Percentiles rank a stretch among this genome's conserved stretches.
These are phyloP conservation scores for Furcifer pardalis DNA, from an alignment of 2,797 vertebrate genomes.

Conservation along the genomic window DNA sequence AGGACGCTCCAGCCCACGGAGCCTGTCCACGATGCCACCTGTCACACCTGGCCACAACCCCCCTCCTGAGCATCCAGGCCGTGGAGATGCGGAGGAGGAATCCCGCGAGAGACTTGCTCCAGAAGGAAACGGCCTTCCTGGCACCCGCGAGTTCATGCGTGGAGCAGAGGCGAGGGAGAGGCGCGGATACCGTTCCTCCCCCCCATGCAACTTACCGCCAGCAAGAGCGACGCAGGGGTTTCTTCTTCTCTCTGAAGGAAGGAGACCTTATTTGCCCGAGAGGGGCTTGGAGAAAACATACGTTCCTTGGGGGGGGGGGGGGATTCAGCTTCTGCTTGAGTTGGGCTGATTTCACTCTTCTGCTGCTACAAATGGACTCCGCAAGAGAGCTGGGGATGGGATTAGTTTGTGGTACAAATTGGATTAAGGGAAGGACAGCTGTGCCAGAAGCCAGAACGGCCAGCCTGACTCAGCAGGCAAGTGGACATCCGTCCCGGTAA, in stretches of 20 bases:
- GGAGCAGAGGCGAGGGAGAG: too few relatives aligned
- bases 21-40: not conserved
- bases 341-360: not conserved
- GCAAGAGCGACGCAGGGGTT: too few relatives aligned
- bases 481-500: not conserved
- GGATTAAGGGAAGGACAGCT: slow-evolving; percentile 55
- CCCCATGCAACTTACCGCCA: not conserved
- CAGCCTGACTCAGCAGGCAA: rapidly evolving
- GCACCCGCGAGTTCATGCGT: too few relatives aligned
- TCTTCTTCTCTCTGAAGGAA: not conserved
- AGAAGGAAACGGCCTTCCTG: too few relatives aligned
- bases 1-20: not conserved
- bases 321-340: not conserved
- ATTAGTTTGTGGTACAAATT: slow-evolving; percentile 59
- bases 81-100: too few relatives aligned
- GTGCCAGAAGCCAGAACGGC: not conserved
- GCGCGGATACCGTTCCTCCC: too few relatives aligned
- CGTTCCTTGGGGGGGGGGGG: not conserved
- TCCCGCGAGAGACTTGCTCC: too few relatives aligned
- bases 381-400: not conserved
- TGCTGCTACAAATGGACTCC: not conserved
- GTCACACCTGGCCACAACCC: not conserved
- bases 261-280: not conserved
- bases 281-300: not conserved
- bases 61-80: too few relatives aligned